Conservation (phyloP, 2,888 invertebrate genomes). For the Chrysodeixis includens region DNA sequence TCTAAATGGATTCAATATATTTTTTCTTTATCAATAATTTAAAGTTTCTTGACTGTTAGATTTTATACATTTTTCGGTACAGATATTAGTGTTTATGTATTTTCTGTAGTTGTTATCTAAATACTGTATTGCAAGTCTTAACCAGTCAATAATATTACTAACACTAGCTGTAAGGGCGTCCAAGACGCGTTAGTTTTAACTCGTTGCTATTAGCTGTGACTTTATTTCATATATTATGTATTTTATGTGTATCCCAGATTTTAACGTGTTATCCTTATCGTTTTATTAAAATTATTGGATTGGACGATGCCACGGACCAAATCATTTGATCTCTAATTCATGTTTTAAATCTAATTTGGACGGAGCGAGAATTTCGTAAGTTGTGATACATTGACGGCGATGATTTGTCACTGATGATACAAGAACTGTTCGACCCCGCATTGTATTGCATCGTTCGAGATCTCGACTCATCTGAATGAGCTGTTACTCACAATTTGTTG, state of each 20-base stretch:
- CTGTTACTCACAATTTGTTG: slow-evolving; percentile 25
- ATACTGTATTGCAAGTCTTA: slow-evolving; percentile 42
- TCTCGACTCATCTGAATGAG: not conserved
- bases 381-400: no score
- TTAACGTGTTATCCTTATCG: slow-evolving; percentile 63
- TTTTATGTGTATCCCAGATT: slow-evolving; percentile 65
- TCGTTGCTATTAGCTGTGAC: slow-evolving; percentile 55
- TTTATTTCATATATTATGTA: slow-evolving; percentile 59
- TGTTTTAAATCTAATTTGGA: no score
- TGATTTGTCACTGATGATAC: no score
- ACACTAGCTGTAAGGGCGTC: slow-evolving; percentile 75
- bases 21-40: not conserved
- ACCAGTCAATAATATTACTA: slow-evolving; percentile 67
- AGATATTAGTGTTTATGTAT: slow-evolving; percentile 6
- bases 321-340: slow-evolving; percentile 68
- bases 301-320: slow-evolving; percentile 67
- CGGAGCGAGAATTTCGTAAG: no score
- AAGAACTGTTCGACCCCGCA: no score
- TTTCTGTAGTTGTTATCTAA: slow-evolving; percentile 13
- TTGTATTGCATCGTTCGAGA: no score
- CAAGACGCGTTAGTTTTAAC: slow-evolving; percentile 74
- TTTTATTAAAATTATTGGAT: slow-evolving; percentile 53
- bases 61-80: not conserved
- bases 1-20: not conserved
- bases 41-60: slow-evolving; percentile 4